These are phyloP conservation scores for Drosophila infuscata DNA, from an alignment of 2,888 invertebrate species.

Conservation along the genomic window DNA sequence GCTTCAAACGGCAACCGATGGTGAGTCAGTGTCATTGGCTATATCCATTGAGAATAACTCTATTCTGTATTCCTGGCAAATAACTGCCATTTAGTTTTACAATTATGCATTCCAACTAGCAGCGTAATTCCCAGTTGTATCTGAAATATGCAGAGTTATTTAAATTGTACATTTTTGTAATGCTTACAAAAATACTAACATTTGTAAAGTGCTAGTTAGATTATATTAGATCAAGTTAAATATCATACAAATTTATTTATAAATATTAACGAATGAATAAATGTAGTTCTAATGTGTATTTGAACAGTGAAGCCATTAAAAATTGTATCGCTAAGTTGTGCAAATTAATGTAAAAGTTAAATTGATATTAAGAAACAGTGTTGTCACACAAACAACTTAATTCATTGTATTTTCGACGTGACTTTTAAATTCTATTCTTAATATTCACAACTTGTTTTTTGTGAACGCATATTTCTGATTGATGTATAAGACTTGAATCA, in stretches of 20 bases:
- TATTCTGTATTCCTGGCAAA: not conserved
- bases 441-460: not conserved
- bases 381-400: not conserved
- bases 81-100: not conserved
- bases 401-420: not conserved
- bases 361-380: not conserved
- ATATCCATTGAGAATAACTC: not conserved
- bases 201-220: not conserved
- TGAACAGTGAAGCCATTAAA: not conserved
- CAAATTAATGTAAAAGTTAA: not conserved
- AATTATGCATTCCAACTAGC: not conserved
- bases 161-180: not conserved
- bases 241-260: not conserved
- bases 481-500: not conserved
- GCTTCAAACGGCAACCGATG: not conserved
- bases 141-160: not conserved
- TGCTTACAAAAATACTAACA: not conserved
- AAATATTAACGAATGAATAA: not conserved
- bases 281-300: not conserved
- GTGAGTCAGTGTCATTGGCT: conserved; percentile 24
- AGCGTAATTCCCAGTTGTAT: not conserved
- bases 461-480: not conserved
- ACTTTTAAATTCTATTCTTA: not conserved
- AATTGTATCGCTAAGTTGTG: not conserved
- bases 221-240: not conserved